phyloP scores from a whole-genome alignment of 2,113 vertebrate species.

The Rynchops niger region DNA sequence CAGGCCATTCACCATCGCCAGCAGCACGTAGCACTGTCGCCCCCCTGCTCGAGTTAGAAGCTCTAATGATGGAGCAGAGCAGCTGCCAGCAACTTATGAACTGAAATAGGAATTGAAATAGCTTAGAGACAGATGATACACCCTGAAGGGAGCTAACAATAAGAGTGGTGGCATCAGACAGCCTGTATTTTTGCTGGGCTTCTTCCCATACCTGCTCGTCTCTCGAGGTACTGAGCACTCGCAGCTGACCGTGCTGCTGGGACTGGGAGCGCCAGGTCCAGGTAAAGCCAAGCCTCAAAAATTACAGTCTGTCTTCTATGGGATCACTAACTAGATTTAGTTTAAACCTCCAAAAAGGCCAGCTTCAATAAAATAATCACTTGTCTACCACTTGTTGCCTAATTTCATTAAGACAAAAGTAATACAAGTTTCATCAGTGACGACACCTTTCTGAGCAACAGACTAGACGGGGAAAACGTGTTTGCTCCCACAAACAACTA shows the following conservation, averaged over 20 bases:
- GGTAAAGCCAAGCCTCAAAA: background rate
- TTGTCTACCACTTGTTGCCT: background rate
- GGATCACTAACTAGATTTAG: background rate
- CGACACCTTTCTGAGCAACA: background rate
- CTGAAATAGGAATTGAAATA: background rate
- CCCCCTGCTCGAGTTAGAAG: background rate
- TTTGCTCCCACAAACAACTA: background rate
- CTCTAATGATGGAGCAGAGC: background rate
- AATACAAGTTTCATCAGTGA: background rate
- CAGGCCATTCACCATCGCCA: background rate
- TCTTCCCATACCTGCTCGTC: background rate
- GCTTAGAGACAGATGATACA: background rate
- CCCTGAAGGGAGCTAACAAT: background rate
- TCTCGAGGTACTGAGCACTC: rapidly evolving
- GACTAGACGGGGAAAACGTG: background rate
- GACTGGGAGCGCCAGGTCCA: rapidly evolving
- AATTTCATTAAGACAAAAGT: background rate
- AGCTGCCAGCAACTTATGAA: background rate
- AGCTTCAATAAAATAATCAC: background rate
- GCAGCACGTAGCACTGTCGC: background rate
- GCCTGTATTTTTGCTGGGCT: background rate
- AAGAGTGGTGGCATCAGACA: background rate
- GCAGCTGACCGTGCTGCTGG: background rate
- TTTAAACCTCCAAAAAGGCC: background rate
- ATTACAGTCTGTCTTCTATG: background rate